Percentiles rank a stretch among this genome's conserved stretches.
Evolutionary conservation across 2,888 invertebrate genomes (phyloP).

Genomic region (Odontocolon sp.): DNA sequence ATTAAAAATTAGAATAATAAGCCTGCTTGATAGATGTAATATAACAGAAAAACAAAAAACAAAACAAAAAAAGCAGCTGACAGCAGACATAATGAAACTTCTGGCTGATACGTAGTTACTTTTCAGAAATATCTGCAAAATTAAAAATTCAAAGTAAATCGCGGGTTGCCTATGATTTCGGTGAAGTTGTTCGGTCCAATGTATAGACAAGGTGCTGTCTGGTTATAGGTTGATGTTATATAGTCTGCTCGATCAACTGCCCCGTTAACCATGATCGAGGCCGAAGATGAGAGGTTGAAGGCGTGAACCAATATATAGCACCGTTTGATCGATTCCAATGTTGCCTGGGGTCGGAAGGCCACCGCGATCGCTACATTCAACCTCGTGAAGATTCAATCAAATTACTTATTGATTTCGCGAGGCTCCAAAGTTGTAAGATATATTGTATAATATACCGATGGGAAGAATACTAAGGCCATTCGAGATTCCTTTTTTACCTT

Average conservation of each 20-base stretch:
- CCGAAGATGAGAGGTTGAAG: conserved; percentile 51
- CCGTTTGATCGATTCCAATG: conserved; percentile 38
- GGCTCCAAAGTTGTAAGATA: conserved; percentile 32
- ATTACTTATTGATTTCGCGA: conserved; percentile 62
- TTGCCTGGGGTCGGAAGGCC: conserved; percentile 51
- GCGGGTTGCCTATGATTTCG: conserved; percentile 19
- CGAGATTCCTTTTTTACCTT: conserved; percentile 14
- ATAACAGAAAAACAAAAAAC: background rate
- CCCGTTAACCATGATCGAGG: conserved; percentile 43
- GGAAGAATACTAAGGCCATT: conserved; percentile 8
- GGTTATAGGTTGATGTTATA: conserved; percentile 2
- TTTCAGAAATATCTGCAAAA: too few species aligned
- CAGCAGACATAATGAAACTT: conserved; percentile 35
- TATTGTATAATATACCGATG: conserved; percentile 9
- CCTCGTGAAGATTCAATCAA: conserved; percentile 57
- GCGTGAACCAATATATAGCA: conserved; percentile 40
- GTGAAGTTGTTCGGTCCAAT: conserved; percentile 42
- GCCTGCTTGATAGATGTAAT: too few species aligned
- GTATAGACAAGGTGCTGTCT: conserved; percentile 40
- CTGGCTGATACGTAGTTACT: too few species aligned
- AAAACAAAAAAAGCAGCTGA: conserved; percentile 44
- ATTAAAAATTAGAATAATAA: too few species aligned
- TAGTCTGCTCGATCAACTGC: conserved; percentile 38
- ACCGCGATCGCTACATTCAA: conserved; percentile 32
- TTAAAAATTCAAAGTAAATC: conserved; percentile 44